phyloP scores from a whole-genome alignment of 2,888 invertebrate species.

The Amphiduros pacificus region DNA sequence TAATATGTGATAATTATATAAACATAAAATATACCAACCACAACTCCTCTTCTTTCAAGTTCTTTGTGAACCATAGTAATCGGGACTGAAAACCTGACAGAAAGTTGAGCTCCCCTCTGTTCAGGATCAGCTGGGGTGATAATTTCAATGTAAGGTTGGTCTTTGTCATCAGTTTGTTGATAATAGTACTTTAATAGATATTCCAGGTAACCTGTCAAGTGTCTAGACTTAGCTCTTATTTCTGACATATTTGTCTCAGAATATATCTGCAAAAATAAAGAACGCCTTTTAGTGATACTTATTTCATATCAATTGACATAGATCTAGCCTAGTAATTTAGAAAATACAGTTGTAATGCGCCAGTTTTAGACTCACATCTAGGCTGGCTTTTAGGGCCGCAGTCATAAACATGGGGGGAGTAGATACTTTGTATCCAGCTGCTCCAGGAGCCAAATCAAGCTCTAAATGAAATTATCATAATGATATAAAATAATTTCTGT shows the following conservation, averaged over 20 bases:
- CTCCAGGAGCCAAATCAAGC: too few species aligned
- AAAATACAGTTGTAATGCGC: neutral
- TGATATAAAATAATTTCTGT: too few species aligned
- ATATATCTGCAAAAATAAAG: conserved; percentile 58
- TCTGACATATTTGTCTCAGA: conserved; percentile 60
- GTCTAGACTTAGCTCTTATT: conserved; percentile 60
- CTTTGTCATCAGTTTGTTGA: too few species aligned
- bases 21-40: too few species aligned
- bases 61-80: conserved; percentile 59
- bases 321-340: too few species aligned
- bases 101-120: conserved; percentile 64
- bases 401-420: conserved; percentile 64
- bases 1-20: too few species aligned
- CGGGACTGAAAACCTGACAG: conserved; percentile 61
- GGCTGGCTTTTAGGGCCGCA: conserved; percentile 60
- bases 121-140: conserved; percentile 63
- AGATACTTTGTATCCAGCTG: conserved; percentile 62
- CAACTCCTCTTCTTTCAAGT: conserved; percentile 62
- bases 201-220: conserved; percentile 66
- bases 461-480: too few species aligned
- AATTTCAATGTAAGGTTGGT: too few species aligned
- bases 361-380: conserved; percentile 52
- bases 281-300: too few species aligned
- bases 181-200: conserved; percentile 53
- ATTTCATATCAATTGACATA: too few species aligned